Percentiles rank a stretch among this genome's conserved stretches.
phyloP scores from a whole-genome alignment of 2,797 vertebrate genomes.

The Rhynchotus rufescens region DNA sequence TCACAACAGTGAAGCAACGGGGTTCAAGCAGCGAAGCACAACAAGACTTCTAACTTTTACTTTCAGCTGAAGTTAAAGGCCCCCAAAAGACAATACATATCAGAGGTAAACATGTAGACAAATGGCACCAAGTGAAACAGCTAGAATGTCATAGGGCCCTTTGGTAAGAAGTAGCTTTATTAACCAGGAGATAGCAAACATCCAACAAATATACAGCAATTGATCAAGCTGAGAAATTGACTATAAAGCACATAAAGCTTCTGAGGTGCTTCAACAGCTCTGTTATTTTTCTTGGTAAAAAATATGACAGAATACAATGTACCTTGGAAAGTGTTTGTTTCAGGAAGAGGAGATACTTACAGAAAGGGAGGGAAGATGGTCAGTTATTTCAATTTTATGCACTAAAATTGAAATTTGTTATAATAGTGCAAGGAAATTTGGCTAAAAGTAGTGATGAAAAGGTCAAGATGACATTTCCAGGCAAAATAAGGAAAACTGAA shows the following conservation, averaged over 20 bases:
- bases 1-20: neutral
- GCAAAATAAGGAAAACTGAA: neutral
- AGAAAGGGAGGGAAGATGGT: neutral
- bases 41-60: neutral
- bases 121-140: neutral
- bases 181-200: neutral
- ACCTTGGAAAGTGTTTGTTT: neutral
- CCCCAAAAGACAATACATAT: neutral
- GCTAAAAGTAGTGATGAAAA: neutral
- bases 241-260: constrained; percentile 1
- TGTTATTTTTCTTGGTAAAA: neutral
- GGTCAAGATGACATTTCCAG: neutral
- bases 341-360: neutral
- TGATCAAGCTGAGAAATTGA: neutral
- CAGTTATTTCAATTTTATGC: neutral
- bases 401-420: neutral
- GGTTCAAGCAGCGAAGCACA: neutral
- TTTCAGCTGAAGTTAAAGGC: neutral
- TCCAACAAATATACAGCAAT: neutral
- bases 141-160: neutral
- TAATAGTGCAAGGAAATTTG: neutral
- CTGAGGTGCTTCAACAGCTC: neutral
- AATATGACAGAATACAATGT: neutral
- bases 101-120: neutral
- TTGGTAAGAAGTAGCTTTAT: neutral